Evolutionary conservation across 2,888 invertebrate species (phyloP), one percentile per base, ranked within the genome.

Genomic region (Hololepta plana): DNA sequence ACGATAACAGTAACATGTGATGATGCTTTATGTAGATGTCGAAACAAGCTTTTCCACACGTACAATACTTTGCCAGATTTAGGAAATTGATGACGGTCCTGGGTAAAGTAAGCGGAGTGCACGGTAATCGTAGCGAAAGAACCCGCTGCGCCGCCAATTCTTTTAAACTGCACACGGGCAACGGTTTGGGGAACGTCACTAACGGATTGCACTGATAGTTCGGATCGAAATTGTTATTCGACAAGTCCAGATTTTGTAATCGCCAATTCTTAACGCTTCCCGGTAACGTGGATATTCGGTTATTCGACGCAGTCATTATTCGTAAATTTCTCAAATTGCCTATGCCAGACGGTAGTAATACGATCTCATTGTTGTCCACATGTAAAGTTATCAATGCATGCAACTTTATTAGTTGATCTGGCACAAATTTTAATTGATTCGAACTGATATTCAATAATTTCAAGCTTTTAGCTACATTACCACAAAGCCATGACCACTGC

Each of bases 401-500:
- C 11, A 76, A 51, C 45, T 70, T 72, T 41, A 67, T 64, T 24
- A 82, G 55, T 23, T 62, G 59, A 28, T 63, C 55, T 5, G 81
- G 79, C 34, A 81, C 49, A 33, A 38, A 45, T 16, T 17, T 43
- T 40, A 70, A 51, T 27, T 57, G 43, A 46, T 82, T 82, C 24
- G 60, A 55, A 39, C 67, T 66, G 27, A 82, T 44, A 50, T 79
- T 72, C 31, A 82, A 47, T 2, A 64, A 52, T 37, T 59, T 59
- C 6, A 82, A 51, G 4, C 45, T 58, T 40, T 50, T 59, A 33
- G 43, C 49, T 33, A 62, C 58, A 39, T 60, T 62, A 16, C 57
- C 59, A 24, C 67, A 60, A 26, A 81, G 44, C 81, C 76, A 77
- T 17, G 49, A 46, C 77, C 79, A 81, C 35, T 71, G 64, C 5